Evolutionary conservation across 2,888 invertebrate genomes (phyloP).

Genomic region (Macrosiphum euphorbiae): DNA sequence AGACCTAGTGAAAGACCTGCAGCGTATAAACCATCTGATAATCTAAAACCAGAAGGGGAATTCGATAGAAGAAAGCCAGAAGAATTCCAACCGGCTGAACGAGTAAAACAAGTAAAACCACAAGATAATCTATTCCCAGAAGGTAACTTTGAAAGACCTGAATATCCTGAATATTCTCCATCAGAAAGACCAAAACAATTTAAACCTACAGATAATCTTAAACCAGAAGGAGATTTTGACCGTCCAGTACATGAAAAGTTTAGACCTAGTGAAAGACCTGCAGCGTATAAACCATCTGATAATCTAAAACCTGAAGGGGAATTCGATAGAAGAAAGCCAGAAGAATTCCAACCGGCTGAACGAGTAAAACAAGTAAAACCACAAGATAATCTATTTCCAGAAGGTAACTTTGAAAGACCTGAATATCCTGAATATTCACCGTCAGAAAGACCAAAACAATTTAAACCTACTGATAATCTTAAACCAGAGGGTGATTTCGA

Average conservation of each 20-base stretch:
- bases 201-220: constrained; percentile 72
- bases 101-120: no score
- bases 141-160: constrained; percentile 68
- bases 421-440: constrained; percentile 70
- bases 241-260: constrained; percentile 70
- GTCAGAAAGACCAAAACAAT: constrained; percentile 70
- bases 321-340: constrained; percentile 70
- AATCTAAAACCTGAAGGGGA: constrained; percentile 72
- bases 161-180: constrained; percentile 65
- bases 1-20: no score
- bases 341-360: constrained; percentile 68
- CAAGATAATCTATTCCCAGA: no score
- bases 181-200: constrained; percentile 71
- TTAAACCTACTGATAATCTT: constrained; percentile 77
- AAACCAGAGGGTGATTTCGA: constrained; percentile 71
- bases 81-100: no score
- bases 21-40: no score
- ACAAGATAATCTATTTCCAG: constrained; percentile 69
- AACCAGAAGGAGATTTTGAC: constrained; percentile 72
- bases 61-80: no score
- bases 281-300: constrained; percentile 69
- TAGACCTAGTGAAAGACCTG: constrained; percentile 72
- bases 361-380: constrained; percentile 69
- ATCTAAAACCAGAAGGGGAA: no score
- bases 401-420: constrained; percentile 71